phyloP scores from a whole-genome alignment of 1,140 invertebrate species.

The Atta texana region DNA sequence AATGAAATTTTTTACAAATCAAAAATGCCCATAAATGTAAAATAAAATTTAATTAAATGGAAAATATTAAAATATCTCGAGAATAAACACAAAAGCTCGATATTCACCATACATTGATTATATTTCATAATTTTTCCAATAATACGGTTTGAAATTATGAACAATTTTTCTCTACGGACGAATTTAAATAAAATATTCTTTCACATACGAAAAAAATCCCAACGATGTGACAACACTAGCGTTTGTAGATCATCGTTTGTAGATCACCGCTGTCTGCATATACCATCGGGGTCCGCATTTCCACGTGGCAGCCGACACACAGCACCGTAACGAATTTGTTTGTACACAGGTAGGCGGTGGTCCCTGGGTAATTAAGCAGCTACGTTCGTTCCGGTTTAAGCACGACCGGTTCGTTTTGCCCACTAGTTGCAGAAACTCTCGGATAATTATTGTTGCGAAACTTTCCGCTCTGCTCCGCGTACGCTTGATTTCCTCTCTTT shows the following conservation, averaged over 20 bases:
- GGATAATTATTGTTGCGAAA: slow-evolving; percentile 83
- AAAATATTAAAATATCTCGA: background rate
- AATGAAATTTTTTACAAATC: slow-evolving; percentile 7
- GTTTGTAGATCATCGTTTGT: slow-evolving; percentile 20
- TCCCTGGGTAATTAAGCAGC: slow-evolving; percentile 71
- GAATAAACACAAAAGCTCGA: background rate
- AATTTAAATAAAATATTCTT: background rate
- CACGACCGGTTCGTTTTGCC: slow-evolving; percentile 73
- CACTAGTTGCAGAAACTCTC: slow-evolving; percentile 83
- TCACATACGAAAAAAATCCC: background rate
- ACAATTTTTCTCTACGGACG: background rate
- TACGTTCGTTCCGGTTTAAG: slow-evolving; percentile 76
- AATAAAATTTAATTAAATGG: slow-evolving; percentile 22
- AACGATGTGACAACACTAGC: background rate
- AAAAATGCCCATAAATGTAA: background rate
- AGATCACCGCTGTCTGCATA: background rate
- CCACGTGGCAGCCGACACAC: slow-evolving; percentile 35
- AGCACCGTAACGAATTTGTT: slow-evolving; percentile 71
- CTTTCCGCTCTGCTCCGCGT: slow-evolving; percentile 67
- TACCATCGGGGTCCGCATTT: slow-evolving; percentile 32
- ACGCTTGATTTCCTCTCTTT: slow-evolving; percentile 52
- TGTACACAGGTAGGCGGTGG: slow-evolving; percentile 73
- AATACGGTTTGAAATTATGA: slow-evolving; percentile 1
- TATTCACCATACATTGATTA: background rate
- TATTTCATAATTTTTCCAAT: background rate